Evolutionary conservation across 1,140 invertebrate genomes (phyloP), one percentile per base, ranked within the genome.

Genomic region (Asobara japonica): DNA sequence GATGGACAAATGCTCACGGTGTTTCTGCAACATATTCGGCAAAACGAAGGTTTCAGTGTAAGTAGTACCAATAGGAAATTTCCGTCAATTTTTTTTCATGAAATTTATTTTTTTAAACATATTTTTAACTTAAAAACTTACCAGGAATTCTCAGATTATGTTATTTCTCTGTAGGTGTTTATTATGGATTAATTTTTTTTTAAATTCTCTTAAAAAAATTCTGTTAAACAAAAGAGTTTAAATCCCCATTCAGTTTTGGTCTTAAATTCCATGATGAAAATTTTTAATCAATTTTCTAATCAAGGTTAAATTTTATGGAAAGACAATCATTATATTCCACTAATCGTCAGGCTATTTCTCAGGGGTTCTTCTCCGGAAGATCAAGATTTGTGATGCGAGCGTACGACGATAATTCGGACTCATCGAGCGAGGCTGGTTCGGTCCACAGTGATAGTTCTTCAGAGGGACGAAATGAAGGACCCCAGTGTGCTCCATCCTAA

Each of bases 401-500:
- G 3, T 71, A 18, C 11, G 69, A 65, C 2, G 61, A 48, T 6
- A 41, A 45, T 45, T 71, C 69, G 5, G 69, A 71, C 30, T 65
- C 61, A 3, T 71, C 69, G 16, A 65, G 27, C 20, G 38, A 51
- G 10, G 38, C 69, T 27, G 36, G 18, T 8, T 45, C 33, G 20
- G 18, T 6, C 13, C 38, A 51, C 10, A 65, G 38, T 48, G 60
- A 71, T 41, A 71, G 60, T 65, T 38, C 22, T 5, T 65, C 61
- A 16, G 69, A 71, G 18, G 41, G 45, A 20, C 36, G 7, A 3
- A 41, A 10, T 29, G 61, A 65, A 64, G 69, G 60, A n/a, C 61
- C 38, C 27, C 60, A 65, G 30, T 71, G 69, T 65, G 13, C 69
- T 8, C 51, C 69, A 11, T 71, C 69, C 13, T 71, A 65, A 71